Conservation (phyloP, 2,797 vertebrate genomes). For the Enteromius unitaeniatus region DNA sequence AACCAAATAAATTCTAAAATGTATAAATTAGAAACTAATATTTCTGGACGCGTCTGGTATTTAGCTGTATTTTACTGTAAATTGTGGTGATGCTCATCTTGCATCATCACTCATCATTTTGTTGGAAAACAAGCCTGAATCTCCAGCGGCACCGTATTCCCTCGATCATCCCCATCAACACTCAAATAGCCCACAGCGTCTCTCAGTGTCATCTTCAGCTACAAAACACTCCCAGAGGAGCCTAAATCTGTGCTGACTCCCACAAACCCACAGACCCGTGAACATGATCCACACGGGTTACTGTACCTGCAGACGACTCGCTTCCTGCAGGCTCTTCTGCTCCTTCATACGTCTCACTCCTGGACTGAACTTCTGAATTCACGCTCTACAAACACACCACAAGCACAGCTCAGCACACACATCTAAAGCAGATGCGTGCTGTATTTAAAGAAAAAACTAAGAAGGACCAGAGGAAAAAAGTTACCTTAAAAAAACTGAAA, state of each 20-base stretch:
- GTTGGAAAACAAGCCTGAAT: background rate
- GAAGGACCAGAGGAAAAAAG: background rate
- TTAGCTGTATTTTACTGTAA: background rate
- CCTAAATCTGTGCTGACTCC: background rate
- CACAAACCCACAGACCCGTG: background rate
- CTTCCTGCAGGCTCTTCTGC: background rate
- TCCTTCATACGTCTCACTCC: conserved; percentile 7
- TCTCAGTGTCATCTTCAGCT: too few relatives aligned
- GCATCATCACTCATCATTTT: background rate
- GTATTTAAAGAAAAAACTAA: too few relatives aligned
- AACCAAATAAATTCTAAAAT: too few relatives aligned
- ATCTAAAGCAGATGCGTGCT: too few relatives aligned
- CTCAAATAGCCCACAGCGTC: background rate
- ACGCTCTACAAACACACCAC: conserved; percentile 7
- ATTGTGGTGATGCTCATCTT: background rate
- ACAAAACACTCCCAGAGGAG: background rate
- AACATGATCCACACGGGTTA: too few relatives aligned
- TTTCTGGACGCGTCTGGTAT: too few relatives aligned
- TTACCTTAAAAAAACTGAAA: background rate
- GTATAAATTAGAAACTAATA: too few relatives aligned
- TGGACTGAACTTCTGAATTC: background rate
- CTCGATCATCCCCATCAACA: background rate
- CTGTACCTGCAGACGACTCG: background rate
- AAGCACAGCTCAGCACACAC: too few relatives aligned
- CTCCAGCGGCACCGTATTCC: background rate